Base-by-base conservation (phyloP, 2,797 vertebrate species). In the Esox masquinongy region DNA sequence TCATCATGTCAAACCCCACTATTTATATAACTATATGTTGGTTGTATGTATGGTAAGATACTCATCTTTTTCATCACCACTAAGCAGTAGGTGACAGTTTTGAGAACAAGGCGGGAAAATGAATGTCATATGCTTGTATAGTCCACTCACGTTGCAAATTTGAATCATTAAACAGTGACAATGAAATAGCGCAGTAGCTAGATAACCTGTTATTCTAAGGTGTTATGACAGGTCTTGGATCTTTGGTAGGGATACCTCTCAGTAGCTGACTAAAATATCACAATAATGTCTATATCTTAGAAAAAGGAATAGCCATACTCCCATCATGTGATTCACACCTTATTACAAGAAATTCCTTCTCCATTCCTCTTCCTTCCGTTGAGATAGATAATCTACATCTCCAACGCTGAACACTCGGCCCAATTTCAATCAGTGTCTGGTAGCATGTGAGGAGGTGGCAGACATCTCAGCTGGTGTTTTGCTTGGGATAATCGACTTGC, bases 401-500 rank as follows among this genome's bases (percentile, higher is more conserved):
- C 3, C 68, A 15, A 39, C 8, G 9, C 9, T 11, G 68, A 70
- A 56, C 1, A 4, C 67, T 77, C 3, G 0, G 11, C 6, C 2
- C 31, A 66, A 73, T 84, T 78, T 69, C 26, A 83, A 80, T 74
- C 63, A 79, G 71, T 72, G 69, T 77, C 74, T 67, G 53, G 47
- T 75, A 83, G 67, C 78, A 68, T 67, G 72, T 59, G 53, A 78
- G 78, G 80, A 80, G 75, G 74, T 87, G 81, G 86, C 83, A 82
- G 75, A 79, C 74, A 74, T 79, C 81, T 81, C 73, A 56, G 86
- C 78, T 82, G 78, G 70, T 24, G 77, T 87, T 89, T 87, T 78
- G 70, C 84, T 84, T 83, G 82, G 71, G 74, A 84, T 91, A 84
- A 87, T 87, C 78, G 69, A 81, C 84, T 85, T 50, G 24, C 76